Base-by-base conservation (phyloP, 1,140 invertebrate species). In the Diuraphis noxia region DNA sequence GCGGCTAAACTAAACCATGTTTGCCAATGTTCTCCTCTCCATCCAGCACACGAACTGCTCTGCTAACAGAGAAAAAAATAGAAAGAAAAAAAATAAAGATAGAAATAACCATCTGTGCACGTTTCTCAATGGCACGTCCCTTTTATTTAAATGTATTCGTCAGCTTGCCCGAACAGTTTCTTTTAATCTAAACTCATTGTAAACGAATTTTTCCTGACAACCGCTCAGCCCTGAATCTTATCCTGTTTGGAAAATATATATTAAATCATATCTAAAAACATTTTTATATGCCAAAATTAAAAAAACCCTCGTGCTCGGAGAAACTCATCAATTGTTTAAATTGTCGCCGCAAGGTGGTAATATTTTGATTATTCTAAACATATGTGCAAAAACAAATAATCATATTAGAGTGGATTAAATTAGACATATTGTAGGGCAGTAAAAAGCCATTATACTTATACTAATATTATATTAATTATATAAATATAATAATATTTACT, bases 81-180 rank as follows among this genome's bases (percentile, higher is more conserved):
- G 10, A 82, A 13, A 36, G 2, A 85, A 0, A 49, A 46, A 49
- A 46, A 49, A 85, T 1, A 49, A 34, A 85, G 34, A 19, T 49
- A 86, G 8, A 40, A 85, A 85, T 36, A 36, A 56, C 40, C 88
- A 89, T 89, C 56, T 77, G 88, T 46, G 38, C 40, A 36, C 21
- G 63, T 88, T 63, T 88, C 49, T 89, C 63, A 79, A 89, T 79
- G 36, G 40, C 40, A 79, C 63, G 25, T 77, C 63, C 63, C 46
- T 89, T 89, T 89, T 89, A 79, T 89, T 89, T 79, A 79, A 89
- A 89, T 89, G 56, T 46, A 41, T 79, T 79, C 63, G 88, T 79
- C 88, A 89, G 88, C 40, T 89, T 79, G 88, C 34, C 88, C 10
- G 88, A 77, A 46, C 40, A 72, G 25, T 79, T 63, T 25, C 23